Evolutionary conservation across 2,113 vertebrate species (phyloP).

Genomic region (Excalfactoria chinensis): DNA sequence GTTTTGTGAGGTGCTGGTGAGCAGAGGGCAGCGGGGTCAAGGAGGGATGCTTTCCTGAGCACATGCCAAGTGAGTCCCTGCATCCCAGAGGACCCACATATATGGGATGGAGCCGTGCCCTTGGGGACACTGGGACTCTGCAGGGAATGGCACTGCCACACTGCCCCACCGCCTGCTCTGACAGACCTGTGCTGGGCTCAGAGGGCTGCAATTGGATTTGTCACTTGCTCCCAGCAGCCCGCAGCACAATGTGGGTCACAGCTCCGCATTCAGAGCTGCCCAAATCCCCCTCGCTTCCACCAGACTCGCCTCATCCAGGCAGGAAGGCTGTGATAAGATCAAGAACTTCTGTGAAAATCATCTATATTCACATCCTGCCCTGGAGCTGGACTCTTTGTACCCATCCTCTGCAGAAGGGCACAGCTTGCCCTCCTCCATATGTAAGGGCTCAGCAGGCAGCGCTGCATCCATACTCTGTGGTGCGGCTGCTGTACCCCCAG

Average conservation of each 20-base stretch:
- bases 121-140: no score
- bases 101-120: no score
- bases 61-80: no score
- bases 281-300: accelerated
- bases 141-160: no score
- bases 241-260: background rate
- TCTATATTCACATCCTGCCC: conserved; percentile 10
- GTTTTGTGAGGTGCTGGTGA: no score
- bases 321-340: background rate
- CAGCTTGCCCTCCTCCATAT: background rate
- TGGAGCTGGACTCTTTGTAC: background rate
- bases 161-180: no score
- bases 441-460: background rate
- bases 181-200: background rate
- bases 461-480: background rate
- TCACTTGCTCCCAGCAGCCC: background rate
- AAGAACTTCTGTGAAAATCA: conserved; percentile 7
- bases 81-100: no score
- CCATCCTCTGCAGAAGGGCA: background rate
- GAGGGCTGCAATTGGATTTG: background rate
- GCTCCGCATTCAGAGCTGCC: background rate
- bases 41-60: no score
- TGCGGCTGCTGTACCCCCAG: no score
- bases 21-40: no score
- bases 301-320: background rate